Evolutionary conservation across 2,888 invertebrate species (phyloP).

Genomic region (Stictocephala bisonia): DNA sequence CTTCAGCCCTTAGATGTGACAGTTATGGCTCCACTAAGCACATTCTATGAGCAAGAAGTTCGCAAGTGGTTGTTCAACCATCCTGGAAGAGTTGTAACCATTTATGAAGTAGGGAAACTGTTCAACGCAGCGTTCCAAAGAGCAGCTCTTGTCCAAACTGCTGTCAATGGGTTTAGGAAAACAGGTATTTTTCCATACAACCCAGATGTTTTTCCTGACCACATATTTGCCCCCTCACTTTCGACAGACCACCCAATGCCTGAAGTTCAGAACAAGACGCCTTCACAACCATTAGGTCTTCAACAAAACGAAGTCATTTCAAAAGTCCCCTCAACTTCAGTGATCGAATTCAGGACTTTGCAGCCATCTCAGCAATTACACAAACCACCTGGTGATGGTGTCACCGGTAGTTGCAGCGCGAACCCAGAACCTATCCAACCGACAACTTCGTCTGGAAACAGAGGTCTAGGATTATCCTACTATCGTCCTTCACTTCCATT

Average conservation of each 20-base stretch:
- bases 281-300: no score
- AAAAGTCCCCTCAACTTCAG: slow-evolving; percentile 8
- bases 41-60: slow-evolving; percentile 56
- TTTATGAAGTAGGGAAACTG: slow-evolving; percentile 56
- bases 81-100: slow-evolving; percentile 58
- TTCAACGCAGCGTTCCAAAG: neutral
- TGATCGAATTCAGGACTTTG: slow-evolving; percentile 21
- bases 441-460: slow-evolving; percentile 29
- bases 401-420: no score
- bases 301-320: slow-evolving; percentile 17
- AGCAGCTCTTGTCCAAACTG: neutral
- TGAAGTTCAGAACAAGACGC: slow-evolving; percentile 11
- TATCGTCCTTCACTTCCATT: no score
- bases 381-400: no score
- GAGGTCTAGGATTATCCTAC: slow-evolving; percentile 31
- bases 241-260: slow-evolving; percentile 15
- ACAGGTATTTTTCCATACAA: slow-evolving; percentile 16
- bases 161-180: neutral
- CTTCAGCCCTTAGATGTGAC: slow-evolving; percentile 53
- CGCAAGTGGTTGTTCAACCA: slow-evolving; percentile 54
- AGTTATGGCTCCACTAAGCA: slow-evolving; percentile 57
- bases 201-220: slow-evolving; percentile 20
- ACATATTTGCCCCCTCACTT: slow-evolving; percentile 14
- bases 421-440: no score
- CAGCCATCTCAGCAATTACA: neutral